Evolutionary conservation across 2,797 vertebrate genomes (phyloP).

Genomic region (Alectoris magna): DNA sequence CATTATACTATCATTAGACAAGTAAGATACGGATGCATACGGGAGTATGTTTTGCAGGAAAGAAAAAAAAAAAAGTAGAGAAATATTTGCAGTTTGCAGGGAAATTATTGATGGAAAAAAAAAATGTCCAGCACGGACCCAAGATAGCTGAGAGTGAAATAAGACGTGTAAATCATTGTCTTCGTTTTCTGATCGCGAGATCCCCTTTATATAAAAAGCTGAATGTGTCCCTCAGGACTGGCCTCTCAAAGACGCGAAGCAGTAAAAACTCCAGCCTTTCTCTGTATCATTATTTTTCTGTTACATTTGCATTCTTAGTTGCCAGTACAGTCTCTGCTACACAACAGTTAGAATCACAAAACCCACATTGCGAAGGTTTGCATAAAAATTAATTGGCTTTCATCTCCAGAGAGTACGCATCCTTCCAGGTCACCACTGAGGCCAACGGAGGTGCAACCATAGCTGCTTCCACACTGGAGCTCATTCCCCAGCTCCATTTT

Average conservation of each 20-base stretch:
- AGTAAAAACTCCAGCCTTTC: background rate
- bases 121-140: background rate
- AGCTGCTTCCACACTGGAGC: constrained; percentile 19
- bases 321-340: background rate
- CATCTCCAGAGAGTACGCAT: constrained; percentile 55
- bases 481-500: constrained; percentile 25
- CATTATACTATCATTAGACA: background rate
- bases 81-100: background rate
- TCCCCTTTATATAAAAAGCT: background rate
- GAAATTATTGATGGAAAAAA: background rate
- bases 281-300: background rate
- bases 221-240: background rate
- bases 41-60: background rate
- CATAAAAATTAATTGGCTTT: constrained; percentile 67
- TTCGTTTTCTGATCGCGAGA: background rate
- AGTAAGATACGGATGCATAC: background rate
- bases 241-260: background rate
- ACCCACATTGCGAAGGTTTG: constrained; percentile 36
- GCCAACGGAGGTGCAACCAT: constrained; percentile 48
- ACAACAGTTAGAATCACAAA: constrained; percentile 59
- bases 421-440: constrained; percentile 51
- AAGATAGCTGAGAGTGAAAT: background rate
- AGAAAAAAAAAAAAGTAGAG: background rate
- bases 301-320: constrained; percentile 13
- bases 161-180: background rate